Conservation (phyloP, 2,797 vertebrate species). For the Hafferia zeledoni region DNA sequence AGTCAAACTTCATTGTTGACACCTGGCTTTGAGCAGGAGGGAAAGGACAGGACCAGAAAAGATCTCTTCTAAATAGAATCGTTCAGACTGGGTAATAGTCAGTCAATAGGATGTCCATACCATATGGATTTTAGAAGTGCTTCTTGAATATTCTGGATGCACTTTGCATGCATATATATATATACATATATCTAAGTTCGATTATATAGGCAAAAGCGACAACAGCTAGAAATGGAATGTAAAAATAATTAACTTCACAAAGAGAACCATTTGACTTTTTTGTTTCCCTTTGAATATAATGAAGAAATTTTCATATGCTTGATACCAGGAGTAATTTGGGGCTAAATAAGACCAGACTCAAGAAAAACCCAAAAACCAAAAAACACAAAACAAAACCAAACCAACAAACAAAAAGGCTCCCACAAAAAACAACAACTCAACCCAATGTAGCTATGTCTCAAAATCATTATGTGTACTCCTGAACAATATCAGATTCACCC, state of each 20-base stretch:
- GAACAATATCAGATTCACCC: not conserved
- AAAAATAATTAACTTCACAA: not conserved
- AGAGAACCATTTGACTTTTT: not conserved
- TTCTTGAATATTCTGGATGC: not conserved
- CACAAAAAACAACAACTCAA: not conserved
- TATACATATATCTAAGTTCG: not conserved
- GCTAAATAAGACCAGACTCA: not conserved
- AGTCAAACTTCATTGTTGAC: not conserved
- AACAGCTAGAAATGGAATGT: not conserved
- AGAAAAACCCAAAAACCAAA: not conserved
- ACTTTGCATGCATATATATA: not conserved
- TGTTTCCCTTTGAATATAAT: not conserved
- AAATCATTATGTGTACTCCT: not conserved
- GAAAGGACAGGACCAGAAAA: not conserved
- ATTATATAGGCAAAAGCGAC: not conserved
- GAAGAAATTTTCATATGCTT: not conserved
- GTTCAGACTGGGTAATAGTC: not conserved
- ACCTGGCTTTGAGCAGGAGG: not conserved
- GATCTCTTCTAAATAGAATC: not conserved
- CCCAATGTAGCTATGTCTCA: not conserved
- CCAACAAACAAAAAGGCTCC: no score
- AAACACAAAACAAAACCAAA: not conserved
- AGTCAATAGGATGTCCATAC: not conserved
- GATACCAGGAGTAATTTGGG: not conserved
- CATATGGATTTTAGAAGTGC: not conserved